Conservation (phyloP, 2,888 invertebrate genomes). For the Mythimna vitellina region DNA sequence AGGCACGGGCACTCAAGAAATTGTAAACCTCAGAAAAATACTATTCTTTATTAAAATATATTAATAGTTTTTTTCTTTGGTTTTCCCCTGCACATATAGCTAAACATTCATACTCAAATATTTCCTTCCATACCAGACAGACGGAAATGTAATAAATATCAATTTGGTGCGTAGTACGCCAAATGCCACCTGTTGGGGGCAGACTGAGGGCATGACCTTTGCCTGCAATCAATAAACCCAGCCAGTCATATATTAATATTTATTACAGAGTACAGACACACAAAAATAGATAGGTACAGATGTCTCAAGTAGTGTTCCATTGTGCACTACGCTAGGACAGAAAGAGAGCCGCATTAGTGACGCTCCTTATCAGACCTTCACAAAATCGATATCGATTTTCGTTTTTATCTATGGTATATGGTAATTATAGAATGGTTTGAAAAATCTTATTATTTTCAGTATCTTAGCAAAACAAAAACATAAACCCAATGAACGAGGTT, state of each 20-base stretch:
- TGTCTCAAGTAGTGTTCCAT: constrained; percentile 37
- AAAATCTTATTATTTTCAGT: background rate
- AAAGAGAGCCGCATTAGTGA: background rate
- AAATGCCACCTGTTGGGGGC: constrained; percentile 60
- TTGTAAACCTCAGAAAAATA: no score
- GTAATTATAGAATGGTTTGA: background rate
- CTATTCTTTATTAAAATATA: no score
- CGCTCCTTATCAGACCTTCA: background rate
- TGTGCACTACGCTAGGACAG: constrained; percentile 4
- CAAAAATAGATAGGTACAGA: constrained; percentile 3
- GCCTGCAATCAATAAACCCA: constrained; percentile 51
- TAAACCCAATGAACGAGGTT: background rate
- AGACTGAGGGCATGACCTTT: constrained; percentile 49
- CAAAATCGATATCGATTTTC: background rate
- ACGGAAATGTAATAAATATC: constrained; percentile 28
- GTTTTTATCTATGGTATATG: background rate
- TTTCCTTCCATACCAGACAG: constrained; percentile 17
- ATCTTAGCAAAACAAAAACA: background rate
- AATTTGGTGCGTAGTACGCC: constrained; percentile 26
- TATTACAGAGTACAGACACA: constrained; percentile 7
- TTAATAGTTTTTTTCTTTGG: background rate
- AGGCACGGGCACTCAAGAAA: no score
- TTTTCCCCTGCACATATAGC: background rate
- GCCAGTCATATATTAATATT: constrained; percentile 34
- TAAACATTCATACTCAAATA: background rate